Evolutionary conservation across 1,140 invertebrate species (phyloP).

Genomic region (Lerema accius): DNA sequence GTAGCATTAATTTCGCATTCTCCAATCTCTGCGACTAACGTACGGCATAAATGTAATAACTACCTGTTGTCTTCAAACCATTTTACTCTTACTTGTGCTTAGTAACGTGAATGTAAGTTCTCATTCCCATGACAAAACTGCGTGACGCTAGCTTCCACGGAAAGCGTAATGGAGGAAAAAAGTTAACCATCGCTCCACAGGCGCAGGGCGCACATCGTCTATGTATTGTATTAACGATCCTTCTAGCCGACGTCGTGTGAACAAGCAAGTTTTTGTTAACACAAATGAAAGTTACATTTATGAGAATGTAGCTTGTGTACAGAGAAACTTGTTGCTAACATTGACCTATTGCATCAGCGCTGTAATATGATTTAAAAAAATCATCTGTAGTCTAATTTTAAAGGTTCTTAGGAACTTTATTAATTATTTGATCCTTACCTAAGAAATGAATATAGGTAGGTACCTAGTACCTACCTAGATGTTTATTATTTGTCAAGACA

Average conservation of each 20-base stretch:
- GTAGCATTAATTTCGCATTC: constrained; percentile 12
- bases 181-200: constrained; percentile 17
- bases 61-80: neutral
- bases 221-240: constrained; percentile 51
- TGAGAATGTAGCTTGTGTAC: constrained; percentile 68
- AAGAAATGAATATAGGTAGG: too few species aligned
- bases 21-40: neutral
- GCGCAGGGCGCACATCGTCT: constrained; percentile 28
- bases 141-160: constrained; percentile 50
- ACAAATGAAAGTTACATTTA: constrained; percentile 78
- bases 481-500: too few species aligned
- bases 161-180: constrained; percentile 50
- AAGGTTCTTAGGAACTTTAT: too few species aligned
- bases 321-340: constrained; percentile 74
- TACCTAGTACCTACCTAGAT: too few species aligned
- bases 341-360: constrained; percentile 59
- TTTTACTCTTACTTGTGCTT: constrained; percentile 39
- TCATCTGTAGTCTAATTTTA: neutral
- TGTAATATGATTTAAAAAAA: constrained; percentile 4
- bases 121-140: constrained; percentile 49
- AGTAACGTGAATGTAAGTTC: constrained; percentile 41
- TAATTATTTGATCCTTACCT: too few species aligned
- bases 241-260: constrained; percentile 67
- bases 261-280: constrained; percentile 66
- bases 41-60: constrained; percentile 16